A percentile compares a stretch with the other conserved stretches of the same genome.
These are phyloP conservation scores for Campoplex nolae DNA, from an alignment of 2,888 invertebrate genomes.

Conservation along the genomic window DNA sequence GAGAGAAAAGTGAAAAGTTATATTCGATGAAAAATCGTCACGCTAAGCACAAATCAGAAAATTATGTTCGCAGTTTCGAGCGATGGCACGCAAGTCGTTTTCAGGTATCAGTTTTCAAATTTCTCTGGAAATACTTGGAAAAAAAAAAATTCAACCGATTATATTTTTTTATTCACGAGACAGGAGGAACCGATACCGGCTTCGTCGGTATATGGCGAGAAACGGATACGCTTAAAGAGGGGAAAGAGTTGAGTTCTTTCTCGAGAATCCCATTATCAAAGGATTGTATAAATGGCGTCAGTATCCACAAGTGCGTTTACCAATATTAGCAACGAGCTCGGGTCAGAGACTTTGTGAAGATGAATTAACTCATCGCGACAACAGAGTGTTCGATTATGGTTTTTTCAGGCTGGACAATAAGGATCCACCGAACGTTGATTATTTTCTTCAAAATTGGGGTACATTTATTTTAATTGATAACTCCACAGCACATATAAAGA, in stretches of 20 bases:
- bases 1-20: no score
- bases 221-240: conserved; percentile 75
- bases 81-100: conserved; percentile 86
- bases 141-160: neutral
- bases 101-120: conserved; percentile 80
- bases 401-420: conserved; percentile 52
- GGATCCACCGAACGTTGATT: neutral
- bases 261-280: conserved; percentile 79
- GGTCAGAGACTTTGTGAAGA: conserved; percentile 87
- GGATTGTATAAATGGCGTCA: conserved; percentile 95
- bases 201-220: conserved; percentile 88
- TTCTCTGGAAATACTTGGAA: no score
- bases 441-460: neutral
- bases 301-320: conserved; percentile 92
- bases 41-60: conserved; percentile 93
- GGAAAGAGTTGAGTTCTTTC: conserved; percentile 71
- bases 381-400: conserved; percentile 80
- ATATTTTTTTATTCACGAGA: neutral
- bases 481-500: neutral
- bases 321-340: conserved; percentile 93
- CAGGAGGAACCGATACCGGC: conserved; percentile 91
- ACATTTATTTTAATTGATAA: neutral
- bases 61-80: conserved; percentile 93
- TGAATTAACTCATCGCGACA: conserved; percentile 73
- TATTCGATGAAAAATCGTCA: conserved; percentile 85